Base-by-base conservation (phyloP, 1,140 invertebrate genomes). In the Sycophila sp. region DNA sequence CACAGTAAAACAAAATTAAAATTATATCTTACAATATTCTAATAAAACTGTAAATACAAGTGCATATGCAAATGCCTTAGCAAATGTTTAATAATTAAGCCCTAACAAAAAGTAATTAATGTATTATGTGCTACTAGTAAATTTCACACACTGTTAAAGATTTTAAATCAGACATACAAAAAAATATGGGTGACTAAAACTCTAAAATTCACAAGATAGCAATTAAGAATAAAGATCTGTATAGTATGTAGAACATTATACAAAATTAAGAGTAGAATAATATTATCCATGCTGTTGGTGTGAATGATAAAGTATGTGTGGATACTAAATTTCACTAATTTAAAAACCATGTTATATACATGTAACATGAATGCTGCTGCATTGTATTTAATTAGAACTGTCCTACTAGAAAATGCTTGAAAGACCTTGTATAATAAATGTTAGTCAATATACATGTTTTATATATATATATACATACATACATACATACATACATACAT, bases 401-500 rank as follows among this genome's bases (percentile, higher is more conserved):
- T 76, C 74, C 62, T 78, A 78, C 38, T 74, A 10, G 26, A 69
- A 79, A 73, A 72, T 79, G 81, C 73, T 78, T 74, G 66, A 77
- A 78, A 76, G 74, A 78, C 69, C 80, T 76, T 82, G 80, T 82
- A 83, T 81, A 83, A 73, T 83, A 81, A 76, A 79, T 77, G 78
- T 74, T 80, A 76, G 75, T 81, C 75, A 75, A 76, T 80, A 81
- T 75, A 77, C 81, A 81, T 78, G 78, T 78, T 82, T 79, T 80
- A 81, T 75, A 77, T 82, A 81, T 78, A 79, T 78, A 83, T 79
- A 53, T 82, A 51, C 28, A 76, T 80, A 80, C 76, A 76, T 81
- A 81, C 79, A 79, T 78, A 83, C 79, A 51, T 82, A 51, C 32
- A 51, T 55, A 55, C 15, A 53, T 28, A 53, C 28, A 53, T 53